Evolutionary conservation across 2,888 invertebrate genomes (phyloP), one percentile per base, ranked within the genome.

Genomic region (Hoplodrina ambigua): DNA sequence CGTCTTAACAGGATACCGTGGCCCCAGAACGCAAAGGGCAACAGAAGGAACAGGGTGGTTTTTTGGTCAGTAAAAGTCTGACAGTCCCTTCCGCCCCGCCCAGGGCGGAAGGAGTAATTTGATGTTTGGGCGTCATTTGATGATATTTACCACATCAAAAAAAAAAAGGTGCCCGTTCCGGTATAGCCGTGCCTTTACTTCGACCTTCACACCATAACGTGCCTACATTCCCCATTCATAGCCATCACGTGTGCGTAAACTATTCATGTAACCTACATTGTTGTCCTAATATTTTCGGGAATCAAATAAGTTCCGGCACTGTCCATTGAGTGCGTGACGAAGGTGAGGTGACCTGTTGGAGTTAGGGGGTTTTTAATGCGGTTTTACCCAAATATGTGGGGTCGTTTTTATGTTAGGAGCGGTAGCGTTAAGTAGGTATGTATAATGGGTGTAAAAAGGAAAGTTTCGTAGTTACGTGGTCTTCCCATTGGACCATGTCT

Each of bases 311-410:
- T 69, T 63, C 53, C 67, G 66, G 37, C 25, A 33, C 25, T 49
- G 41, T 53, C 57, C 49, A 67, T 73, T 78, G 73, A 67, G 17
- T 33, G 37, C 6, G 19, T 78, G 78, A 78, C 69, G 17, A 72
- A 66, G 77, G 78, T 76, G 41, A 15, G 11, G 11, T 54, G 69
- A 50, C 53, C 25, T 69, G 55, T 66, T 64, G 57, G 17, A 57
- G 56, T 54, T 60, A 50, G 25, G 41, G 68, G 17, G 37, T 64
- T 75, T 72, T 63, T 66, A 58, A 75, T 58, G 68, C 56, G 10
- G 15, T 17, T 49, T 19, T 19, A n/a, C 19, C 46, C 15, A 41
- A 62, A 53, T 57, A 20, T 55, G 37, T 25, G 0, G 0, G 17
- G 4, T 8, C 7, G 2, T 55, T 69, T 63, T n/a, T 59, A 46